Evolutionary conservation across 2,888 invertebrate species (phyloP), one percentile per base, ranked within the genome.

Genomic region (Branchellion lobata): DNA sequence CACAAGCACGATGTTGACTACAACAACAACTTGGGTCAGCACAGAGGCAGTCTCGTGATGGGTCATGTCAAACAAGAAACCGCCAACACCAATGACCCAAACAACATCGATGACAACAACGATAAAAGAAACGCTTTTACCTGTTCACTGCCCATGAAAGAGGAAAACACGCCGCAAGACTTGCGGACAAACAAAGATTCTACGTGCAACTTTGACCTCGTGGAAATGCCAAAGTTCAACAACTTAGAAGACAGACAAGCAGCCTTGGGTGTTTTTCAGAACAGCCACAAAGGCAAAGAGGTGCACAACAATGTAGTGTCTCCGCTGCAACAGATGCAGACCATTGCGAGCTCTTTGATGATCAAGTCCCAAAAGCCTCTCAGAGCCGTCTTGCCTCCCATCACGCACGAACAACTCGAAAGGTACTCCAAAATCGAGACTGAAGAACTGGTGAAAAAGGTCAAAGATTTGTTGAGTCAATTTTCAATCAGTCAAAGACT

Each of bases 381-480:
- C 85, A 95, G 96, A 89, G 96, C 96, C 40, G 96, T 98, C 72
- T 91, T 98, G 84, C 96, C 97, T 65, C 97, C 98, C 1, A 96
- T 99, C 83, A 97, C 97, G 0, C 98, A 98, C 87, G 96, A 98
- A 85, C 97, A 99, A 87, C 98, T 98, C 88, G 98, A 99, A 88
- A 92, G 95, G 89, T 97, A 96, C 90, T 94, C 96, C 87, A 95
- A 95, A 88, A 91, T 99, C 83, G 97, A 98, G 88, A 99, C 99
- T 0, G 98, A 99, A 89, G 97, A 98, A 83, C 95, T 99, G 84
- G 99, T 99, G 78, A 93, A 95, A 85, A 93, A 95, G 81, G 81
- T 89, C 51, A 89, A 89, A 82, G 89, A 90, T 77, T 86, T 88
- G 51, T 84, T 90, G 40, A 87, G 87, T 80, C 86, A 88, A 84